Evolutionary conservation across 2,113 vertebrate species (phyloP).

Genomic region (Colossoma macropomum): DNA sequence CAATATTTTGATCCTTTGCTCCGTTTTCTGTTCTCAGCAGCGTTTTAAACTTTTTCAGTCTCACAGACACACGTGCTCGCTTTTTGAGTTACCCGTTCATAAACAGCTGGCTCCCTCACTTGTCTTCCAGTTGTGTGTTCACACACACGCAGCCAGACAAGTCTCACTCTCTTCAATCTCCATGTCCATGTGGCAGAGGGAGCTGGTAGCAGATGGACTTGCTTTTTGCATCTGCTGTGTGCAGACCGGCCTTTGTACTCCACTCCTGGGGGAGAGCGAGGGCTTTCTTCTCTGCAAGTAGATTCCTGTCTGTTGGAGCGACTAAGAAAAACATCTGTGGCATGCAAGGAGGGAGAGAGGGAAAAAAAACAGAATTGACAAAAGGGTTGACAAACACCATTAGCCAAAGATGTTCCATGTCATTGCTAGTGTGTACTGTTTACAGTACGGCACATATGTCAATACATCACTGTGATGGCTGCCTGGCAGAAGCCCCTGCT

Average conservation of each 20-base stretch:
- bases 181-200: slow-evolving; percentile 93
- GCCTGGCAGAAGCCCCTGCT: slow-evolving; percentile 82
- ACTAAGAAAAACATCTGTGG: slow-evolving; percentile 99
- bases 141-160: slow-evolving; percentile 84
- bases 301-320: slow-evolving; percentile 99
- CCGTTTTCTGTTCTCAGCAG: neutral
- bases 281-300: slow-evolving; percentile 97
- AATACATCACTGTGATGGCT: slow-evolving; percentile 87
- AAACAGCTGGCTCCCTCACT: slow-evolving; percentile 80
- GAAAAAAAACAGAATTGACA: slow-evolving; percentile 81
- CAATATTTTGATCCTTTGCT: slow-evolving; percentile 17
- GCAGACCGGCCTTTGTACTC: slow-evolving; percentile 99
- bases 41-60: neutral
- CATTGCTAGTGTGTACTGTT: slow-evolving; percentile 94
- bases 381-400: slow-evolving; percentile 96
- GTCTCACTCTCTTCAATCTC: slow-evolving; percentile 90
- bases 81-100: slow-evolving; percentile 58
- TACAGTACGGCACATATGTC: slow-evolving; percentile 90
- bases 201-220: slow-evolving; percentile 99
- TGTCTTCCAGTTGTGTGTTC: slow-evolving; percentile 79
- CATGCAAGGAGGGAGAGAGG: slow-evolving; percentile 79
- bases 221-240: slow-evolving; percentile 96
- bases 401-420: slow-evolving; percentile 94
- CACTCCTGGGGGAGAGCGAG: slow-evolving; percentile 96
- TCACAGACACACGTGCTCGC: neutral